phyloP scores from a whole-genome alignment of 1,140 invertebrate species.

The Calliphora vicina region DNA sequence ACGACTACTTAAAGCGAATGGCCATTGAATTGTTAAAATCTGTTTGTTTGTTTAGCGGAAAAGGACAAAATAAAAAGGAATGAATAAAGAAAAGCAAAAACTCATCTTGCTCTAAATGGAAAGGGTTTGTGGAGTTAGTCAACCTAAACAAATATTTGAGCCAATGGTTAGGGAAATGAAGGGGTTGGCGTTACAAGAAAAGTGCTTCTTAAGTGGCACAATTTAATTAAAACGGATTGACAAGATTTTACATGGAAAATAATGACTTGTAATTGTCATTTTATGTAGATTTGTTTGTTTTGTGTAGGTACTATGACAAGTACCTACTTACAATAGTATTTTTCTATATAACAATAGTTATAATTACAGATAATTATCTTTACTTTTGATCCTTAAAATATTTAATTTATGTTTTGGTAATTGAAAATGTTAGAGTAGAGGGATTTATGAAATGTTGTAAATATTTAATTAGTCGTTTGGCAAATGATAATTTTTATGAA shows the following conservation, averaged over 20 bases:
- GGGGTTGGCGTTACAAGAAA: constrained; percentile 1
- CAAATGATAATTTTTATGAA: background rate
- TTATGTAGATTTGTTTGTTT: background rate
- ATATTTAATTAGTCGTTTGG: background rate
- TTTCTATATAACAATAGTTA: background rate
- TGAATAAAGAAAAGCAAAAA: background rate
- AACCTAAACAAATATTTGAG: constrained; percentile 24
- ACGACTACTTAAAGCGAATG: constrained; percentile 26
- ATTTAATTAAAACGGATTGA: constrained; percentile 41
- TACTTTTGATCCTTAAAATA: background rate
- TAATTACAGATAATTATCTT: background rate
- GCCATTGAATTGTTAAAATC: constrained; percentile 33
- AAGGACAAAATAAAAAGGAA: background rate
- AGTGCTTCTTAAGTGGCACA: constrained; percentile 36
- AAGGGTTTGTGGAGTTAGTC: background rate
- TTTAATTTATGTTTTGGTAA: background rate
- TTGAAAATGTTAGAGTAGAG: background rate
- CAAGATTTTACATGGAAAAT: constrained; percentile 18
- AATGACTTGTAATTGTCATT: constrained; percentile 26
- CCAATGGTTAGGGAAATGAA: background rate
- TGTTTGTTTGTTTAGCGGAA: constrained; percentile 27
- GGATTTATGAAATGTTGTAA: background rate
- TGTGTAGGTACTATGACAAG: too few species aligned
- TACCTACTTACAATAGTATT: background rate
- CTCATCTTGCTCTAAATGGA: too few species aligned